Percentiles rank a stretch among this genome's conserved stretches.
These are phyloP conservation scores for Aphelinus atriplicis DNA, from an alignment of 1,140 invertebrate species.

Conservation along the genomic window DNA sequence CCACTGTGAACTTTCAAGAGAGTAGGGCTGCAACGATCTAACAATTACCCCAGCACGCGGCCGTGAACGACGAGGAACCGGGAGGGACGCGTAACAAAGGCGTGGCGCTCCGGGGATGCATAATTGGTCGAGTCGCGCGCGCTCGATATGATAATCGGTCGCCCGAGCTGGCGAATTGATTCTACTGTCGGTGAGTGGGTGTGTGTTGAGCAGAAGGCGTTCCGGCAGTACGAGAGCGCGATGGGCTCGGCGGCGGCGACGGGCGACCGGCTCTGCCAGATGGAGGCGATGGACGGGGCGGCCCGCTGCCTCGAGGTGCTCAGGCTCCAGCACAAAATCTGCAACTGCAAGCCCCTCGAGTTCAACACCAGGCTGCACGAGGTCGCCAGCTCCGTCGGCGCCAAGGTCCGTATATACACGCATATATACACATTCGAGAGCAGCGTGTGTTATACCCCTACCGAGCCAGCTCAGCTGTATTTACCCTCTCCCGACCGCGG, in stretches of 20 bases:
- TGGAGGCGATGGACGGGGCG: constrained; percentile 88
- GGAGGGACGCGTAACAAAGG: background rate
- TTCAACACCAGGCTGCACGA: constrained; percentile 84
- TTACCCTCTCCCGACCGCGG: too few relatives aligned
- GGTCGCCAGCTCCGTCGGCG: constrained; percentile 81
- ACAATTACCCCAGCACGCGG: too few relatives aligned
- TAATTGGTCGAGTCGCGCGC: constrained; percentile 5
- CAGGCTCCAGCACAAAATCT: constrained; percentile 81
- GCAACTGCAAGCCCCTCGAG: constrained; percentile 83
- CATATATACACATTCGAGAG: too few relatives aligned
- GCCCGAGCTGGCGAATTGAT: too few relatives aligned
- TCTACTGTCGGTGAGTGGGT: background rate
- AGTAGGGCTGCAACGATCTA: too few relatives aligned
- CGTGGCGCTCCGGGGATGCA: background rate
- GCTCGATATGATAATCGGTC: too few relatives aligned
- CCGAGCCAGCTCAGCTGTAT: too few relatives aligned
- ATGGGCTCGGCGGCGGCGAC: constrained; percentile 82
- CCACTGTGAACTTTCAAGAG: too few relatives aligned
- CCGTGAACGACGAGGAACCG: too few relatives aligned
- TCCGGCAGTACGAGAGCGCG: constrained; percentile 82
- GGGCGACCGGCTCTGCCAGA: constrained; percentile 82
- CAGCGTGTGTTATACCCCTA: too few relatives aligned
- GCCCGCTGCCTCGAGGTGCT: constrained; percentile 81
- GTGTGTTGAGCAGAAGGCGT: constrained; percentile 69
- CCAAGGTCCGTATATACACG: constrained; percentile 70